Evolutionary conservation across 2,888 invertebrate species (phyloP), one percentile per base, ranked within the genome.

Genomic region (Xestia sexstrigata): DNA sequence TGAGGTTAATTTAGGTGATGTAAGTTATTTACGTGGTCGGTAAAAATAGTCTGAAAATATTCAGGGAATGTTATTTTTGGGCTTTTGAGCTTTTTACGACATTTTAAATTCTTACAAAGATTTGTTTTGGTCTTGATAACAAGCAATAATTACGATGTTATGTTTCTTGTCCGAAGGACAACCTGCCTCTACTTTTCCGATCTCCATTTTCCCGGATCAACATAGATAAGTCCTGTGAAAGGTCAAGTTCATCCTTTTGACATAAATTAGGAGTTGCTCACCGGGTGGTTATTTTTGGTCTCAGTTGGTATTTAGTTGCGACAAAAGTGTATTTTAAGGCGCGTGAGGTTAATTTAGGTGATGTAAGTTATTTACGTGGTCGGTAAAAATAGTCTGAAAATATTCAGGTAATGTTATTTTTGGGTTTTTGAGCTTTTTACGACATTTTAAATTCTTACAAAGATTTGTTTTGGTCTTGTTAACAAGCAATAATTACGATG

Each of bases 231-330:
- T 26, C 8, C 42, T 70, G 5, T n/a, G 42, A 30, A 35, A 66
- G 45, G 23, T 67, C 45, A 79, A 60, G 23, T 67, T 26, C 15
- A 39, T 35, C 15, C 35, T 15, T 72, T 45, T 62, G 60, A 67
- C 45, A 67, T 60, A 42, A 42, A 42, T 72, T 30, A 0, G 17
- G 11, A 26, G 2, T n/a, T 15, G 13, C 45, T n/a, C 1, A 17
- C 2, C 15, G 26, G 6, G 35, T 20, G 47, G 47, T 13, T 76
- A 70, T 78, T 78, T 78, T 70, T 68, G 15, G n/a, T 30, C 39
- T 45, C 67, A 30, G 20, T 20, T 62, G 62, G 35, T 11, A 8
- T 20, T n/a, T 6, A 15, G 39, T 79, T 42, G 67, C 52, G 60
- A 23, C n/a, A 67, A 1, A 45, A n/a, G 26, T 23, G 15, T 62